Percentiles rank a stretch among this genome's conserved stretches.
Evolutionary conservation across 2,888 invertebrate genomes (phyloP).

Genomic region (Trisateles emortualis): DNA sequence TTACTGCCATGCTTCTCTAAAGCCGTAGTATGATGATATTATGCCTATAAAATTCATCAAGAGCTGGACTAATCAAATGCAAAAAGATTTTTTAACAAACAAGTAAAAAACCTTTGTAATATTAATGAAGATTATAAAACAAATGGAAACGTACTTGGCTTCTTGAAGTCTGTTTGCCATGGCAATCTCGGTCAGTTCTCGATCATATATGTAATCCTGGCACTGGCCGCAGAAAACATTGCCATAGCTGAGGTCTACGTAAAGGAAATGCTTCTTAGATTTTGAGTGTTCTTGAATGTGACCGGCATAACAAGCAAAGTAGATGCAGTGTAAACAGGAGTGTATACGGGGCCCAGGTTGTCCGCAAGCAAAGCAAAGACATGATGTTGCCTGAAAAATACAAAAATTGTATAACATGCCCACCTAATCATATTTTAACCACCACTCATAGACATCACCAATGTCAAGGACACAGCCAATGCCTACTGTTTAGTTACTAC

Average conservation of each 20-base stretch:
- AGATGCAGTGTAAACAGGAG: conserved; percentile 96
- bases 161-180: conserved; percentile 84
- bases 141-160: conserved; percentile 77
- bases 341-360: conserved; percentile 93
- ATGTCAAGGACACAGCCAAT: too few relatives aligned
- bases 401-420: background rate
- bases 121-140: too few relatives aligned
- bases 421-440: too few relatives aligned
- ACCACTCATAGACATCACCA: too few relatives aligned
- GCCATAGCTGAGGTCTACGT: conserved; percentile 95
- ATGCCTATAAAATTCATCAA: too few relatives aligned
- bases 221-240: conserved; percentile 96
- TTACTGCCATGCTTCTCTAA: too few relatives aligned
- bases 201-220: conserved; percentile 96
- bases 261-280: conserved; percentile 93
- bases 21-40: too few relatives aligned
- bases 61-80: too few relatives aligned
- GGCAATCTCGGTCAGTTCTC: conserved; percentile 88
- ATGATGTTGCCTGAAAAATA: conserved; percentile 89
- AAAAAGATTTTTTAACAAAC: too few relatives aligned
- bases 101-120: too few relatives aligned
- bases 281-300: conserved; percentile 96
- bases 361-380: conserved; percentile 94
- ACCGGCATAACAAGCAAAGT: conserved; percentile 95
- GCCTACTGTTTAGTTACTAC: too few relatives aligned